Base-by-base conservation (phyloP, 2,797 vertebrate genomes). In the Caiman crocodilus region DNA sequence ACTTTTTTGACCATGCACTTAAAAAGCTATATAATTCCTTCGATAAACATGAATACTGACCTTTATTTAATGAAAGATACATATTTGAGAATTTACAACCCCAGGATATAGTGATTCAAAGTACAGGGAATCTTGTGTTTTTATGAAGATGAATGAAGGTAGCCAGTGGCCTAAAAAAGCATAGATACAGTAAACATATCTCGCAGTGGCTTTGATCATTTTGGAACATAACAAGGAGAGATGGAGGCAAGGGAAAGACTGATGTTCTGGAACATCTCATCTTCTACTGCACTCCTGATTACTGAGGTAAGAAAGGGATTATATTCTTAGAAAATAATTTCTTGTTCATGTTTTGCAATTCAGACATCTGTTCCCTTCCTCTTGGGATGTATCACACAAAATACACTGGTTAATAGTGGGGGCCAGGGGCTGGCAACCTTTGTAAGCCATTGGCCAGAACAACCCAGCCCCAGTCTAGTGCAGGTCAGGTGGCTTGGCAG, bases 1-100 rank as follows among this genome's bases (percentile, higher is more conserved):
- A 91, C 64, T 92, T 95, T 50, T 91, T 89, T 83, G 76, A 93
- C 61, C 83, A 88, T 16, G 57, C 73, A 94, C 71, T 95, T 91
- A 87, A 25, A 55, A 84, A 94, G 77, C 3, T 50, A 60, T 23
- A 59, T 0, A 58, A 23, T 11, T 86, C 10, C 77, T 90, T 87
- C 77, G 67, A 10, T 67, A 89, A 92, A 76, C 18, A 76, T 1
- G 20, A 93, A 85, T 69, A 69, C 4, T 61, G 75, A 88, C 57
- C 32, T 92, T 82, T 71, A 85, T 50, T 77, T 80, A 73, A 87
- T 56, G 74, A 92, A 90, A 83, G 80, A 55, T 85, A 93, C 26
- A 60, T 13, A 71, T 85, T 69, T 4, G 25, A 92, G 85, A 60
- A 71, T 65, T 35, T 78, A 58, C 59, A 94, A 26, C 79, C 84